Percentiles rank a stretch among this genome's conserved stretches.
These are phyloP conservation scores for Empidonax traillii DNA, from an alignment of 2,113 vertebrate genomes.

Conservation along the genomic window DNA sequence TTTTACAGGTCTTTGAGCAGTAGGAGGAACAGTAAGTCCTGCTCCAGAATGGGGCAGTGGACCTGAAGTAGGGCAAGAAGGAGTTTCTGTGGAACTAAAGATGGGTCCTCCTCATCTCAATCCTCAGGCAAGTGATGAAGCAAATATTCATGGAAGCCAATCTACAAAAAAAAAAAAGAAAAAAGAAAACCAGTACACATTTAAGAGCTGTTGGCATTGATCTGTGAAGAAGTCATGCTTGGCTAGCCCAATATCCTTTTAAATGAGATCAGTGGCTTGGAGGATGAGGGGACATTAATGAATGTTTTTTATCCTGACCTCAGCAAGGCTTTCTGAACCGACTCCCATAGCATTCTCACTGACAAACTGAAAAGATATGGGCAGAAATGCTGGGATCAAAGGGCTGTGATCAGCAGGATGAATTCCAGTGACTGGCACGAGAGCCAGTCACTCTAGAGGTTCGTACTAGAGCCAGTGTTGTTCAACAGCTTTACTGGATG, in stretches of 20 bases:
- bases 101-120: neutral
- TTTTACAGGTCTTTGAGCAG: neutral
- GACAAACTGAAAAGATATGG: neutral
- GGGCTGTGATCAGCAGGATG: neutral
- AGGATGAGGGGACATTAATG: neutral
- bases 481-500: neutral
- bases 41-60: neutral
- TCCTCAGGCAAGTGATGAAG: neutral
- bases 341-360: neutral
- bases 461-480: neutral
- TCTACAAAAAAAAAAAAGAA: too few relatives aligned
- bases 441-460: neutral
- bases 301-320: neutral
- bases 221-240: neutral
- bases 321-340: neutral
- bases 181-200: too few relatives aligned
- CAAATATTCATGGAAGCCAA: neutral
- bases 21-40: neutral
- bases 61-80: neutral
- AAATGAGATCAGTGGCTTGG: neutral
- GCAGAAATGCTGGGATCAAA: neutral
- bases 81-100: neutral
- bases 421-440: neutral
- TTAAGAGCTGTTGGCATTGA: neutral
- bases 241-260: neutral